Conservation (phyloP, 2,797 vertebrate genomes). For the Remorina albescens region DNA sequence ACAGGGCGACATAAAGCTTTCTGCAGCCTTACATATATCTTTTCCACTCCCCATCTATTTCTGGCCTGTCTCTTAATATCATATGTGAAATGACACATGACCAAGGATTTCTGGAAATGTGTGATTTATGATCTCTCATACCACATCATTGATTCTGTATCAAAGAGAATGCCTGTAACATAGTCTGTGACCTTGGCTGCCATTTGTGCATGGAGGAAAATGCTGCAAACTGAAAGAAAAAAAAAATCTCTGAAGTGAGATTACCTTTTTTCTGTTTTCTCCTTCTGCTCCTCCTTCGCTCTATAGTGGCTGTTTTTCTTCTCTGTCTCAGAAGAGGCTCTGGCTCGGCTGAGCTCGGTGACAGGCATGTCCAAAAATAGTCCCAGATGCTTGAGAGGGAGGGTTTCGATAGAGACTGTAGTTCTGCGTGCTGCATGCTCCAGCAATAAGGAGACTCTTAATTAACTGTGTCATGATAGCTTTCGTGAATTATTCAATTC, state of each 20-base stretch:
- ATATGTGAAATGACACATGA: conserved; percentile 32
- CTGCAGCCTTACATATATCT: too few species aligned
- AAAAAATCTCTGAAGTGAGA: conserved; percentile 21
- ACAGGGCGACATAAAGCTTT: too few species aligned
- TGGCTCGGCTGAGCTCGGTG: conserved; percentile 15
- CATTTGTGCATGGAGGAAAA: conserved; percentile 20
- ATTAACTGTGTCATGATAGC: conserved; percentile 43
- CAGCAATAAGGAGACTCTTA: conserved; percentile 22
- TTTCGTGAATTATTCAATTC: conserved; percentile 47
- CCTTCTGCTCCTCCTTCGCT: conserved; percentile 13
- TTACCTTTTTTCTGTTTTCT: conserved; percentile 39
- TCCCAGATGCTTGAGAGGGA: conserved; percentile 20
- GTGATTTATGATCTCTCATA: conserved; percentile 42
- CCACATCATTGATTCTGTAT: conserved; percentile 25
- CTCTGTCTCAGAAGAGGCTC: conserved; percentile 19
- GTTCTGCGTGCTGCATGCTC: conserved; percentile 7
- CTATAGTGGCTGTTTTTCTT: conserved; percentile 42
- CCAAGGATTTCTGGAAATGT: not conserved
- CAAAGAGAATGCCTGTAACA: conserved; percentile 18
- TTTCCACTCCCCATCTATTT: not conserved
- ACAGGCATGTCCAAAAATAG: conserved; percentile 57
- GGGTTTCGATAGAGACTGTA: conserved; percentile 16
- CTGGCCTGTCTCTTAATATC: conserved; percentile 6
- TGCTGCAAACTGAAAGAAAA: conserved; percentile 16
- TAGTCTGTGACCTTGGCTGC: conserved; percentile 34